A percentile compares a stretch with the other conserved stretches of the same genome.
Conservation (phyloP, 1,140 invertebrate genomes). For the Drosophila funebris region DNA sequence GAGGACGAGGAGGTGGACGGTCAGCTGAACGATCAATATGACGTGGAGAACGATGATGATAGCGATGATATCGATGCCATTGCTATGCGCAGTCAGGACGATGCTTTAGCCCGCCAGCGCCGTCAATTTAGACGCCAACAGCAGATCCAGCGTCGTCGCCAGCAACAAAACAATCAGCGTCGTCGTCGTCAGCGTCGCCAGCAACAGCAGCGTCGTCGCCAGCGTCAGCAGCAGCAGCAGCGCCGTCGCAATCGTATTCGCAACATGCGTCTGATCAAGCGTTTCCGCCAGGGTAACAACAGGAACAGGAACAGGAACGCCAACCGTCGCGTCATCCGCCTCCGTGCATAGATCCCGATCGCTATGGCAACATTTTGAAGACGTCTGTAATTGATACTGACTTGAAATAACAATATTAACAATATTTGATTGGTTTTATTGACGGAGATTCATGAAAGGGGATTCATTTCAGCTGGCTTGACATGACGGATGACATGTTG, state of each 20-base stretch:
- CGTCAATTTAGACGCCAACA: constrained; percentile 50
- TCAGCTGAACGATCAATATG: constrained; percentile 18
- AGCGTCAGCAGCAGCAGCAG: constrained; percentile 56
- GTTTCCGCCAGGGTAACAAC: constrained; percentile 54
- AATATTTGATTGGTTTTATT: neutral
- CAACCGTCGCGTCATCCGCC: constrained; percentile 46
- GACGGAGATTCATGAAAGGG: no score
- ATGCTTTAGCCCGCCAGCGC: constrained; percentile 36
- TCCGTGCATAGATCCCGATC: constrained; percentile 17
- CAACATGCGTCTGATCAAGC: constrained; percentile 46
- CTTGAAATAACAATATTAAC: neutral
- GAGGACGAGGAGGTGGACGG: constrained; percentile 14
- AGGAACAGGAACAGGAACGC: constrained; percentile 29
- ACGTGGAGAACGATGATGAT: constrained; percentile 16
- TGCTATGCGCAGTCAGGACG: constrained; percentile 30
- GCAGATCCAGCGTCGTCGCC: constrained; percentile 49
- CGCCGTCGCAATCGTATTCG: constrained; percentile 50
- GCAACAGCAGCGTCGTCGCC: constrained; percentile 56
- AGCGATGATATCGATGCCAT: neutral
- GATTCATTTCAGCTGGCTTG: no score
- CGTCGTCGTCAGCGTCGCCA: constrained; percentile 61
- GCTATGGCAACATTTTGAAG: neutral
- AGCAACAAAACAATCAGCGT: constrained; percentile 39
- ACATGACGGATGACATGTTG: no score
- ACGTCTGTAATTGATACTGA: neutral